Conservation (phyloP, 2,797 vertebrate species). For the Tarsius wallacei region DNA sequence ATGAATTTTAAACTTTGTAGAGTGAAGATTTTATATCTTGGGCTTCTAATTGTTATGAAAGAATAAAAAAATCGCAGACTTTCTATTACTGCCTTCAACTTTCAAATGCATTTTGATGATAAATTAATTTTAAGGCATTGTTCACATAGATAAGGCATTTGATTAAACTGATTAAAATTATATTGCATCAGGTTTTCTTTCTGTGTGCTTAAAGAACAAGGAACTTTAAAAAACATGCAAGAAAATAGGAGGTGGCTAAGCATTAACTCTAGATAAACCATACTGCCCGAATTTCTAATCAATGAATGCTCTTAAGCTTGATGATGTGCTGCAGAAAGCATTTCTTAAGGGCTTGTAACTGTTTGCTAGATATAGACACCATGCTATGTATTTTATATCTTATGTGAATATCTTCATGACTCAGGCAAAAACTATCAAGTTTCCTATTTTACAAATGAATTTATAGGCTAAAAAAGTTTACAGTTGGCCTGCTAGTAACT, state of each 20-base stretch:
- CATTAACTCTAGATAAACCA: neutral
- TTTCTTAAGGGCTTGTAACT: neutral
- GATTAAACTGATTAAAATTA: slow-evolving; percentile 9
- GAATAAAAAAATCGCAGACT: neutral
- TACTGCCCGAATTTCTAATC: neutral
- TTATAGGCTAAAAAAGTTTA: neutral
- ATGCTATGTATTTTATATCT: slow-evolving; percentile 9
- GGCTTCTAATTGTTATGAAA: slow-evolving; percentile 51
- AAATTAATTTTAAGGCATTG: slow-evolving; percentile 48
- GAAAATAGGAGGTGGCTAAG: neutral
- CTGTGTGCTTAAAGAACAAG: neutral
- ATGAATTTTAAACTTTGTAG: slow-evolving; percentile 44
- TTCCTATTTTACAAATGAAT: slow-evolving; percentile 15
- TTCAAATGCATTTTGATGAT: slow-evolving; percentile 44
- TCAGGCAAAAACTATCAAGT: neutral
- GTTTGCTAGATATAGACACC: neutral
- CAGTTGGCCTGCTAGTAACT: neutral
- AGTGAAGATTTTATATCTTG: slow-evolving; percentile 11
- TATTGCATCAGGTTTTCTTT: neutral
- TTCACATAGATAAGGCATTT: neutral
- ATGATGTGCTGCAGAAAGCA: neutral
- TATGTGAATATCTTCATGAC: slow-evolving; percentile 28
- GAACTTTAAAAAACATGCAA: neutral
- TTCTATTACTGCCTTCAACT: neutral
- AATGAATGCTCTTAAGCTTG: neutral